Base-by-base conservation (phyloP, 1,140 invertebrate genomes). In the Lineus longissimus region DNA sequence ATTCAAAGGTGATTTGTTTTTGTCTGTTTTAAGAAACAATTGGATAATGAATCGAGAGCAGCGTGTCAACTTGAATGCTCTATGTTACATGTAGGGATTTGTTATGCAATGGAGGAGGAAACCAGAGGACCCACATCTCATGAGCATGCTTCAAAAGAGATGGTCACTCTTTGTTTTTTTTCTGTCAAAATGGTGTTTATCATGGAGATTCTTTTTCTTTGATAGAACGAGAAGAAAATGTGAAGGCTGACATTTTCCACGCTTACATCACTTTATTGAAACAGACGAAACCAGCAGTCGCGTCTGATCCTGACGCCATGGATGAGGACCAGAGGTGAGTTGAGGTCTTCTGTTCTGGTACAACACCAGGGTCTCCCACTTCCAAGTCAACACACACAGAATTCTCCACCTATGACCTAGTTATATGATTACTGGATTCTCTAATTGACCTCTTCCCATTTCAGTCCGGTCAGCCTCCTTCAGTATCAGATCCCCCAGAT, bases 191-290 rank as follows among this genome's bases (percentile, higher is more conserved):
- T n/a, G n/a, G n/a, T n/a, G n/a, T n/a, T n/a, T n/a, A n/a, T n/a
- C n/a, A n/a, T n/a, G n/a, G n/a, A n/a, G n/a, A n/a, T n/a, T n/a
- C n/a, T n/a, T n/a, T n/a, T n/a, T n/a, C n/a, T n/a, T n/a, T n/a
- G n/a, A n/a, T 78, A 89, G 97, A 99, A 82, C 86, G 97, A 43
- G 97, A 99, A 83, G 97, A 99, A 83, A 98, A 97, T 81, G 97
- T 99, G 0, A 97, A 97, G 79, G 94, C 93, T 47, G 97, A 99
- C 76, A 95, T 99, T 55, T 94, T 98, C 75, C 92, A 95, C 73
- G 94, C 94, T 0, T 98, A 97, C 76, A 91, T 96, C 59, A 91
- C 94, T 0, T 80, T 99, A n/a, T 77, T 98, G 57, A 86, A 90
- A 67, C 94, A 95, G 79, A 96, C 94, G 0, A 88, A 89, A 64